Percentiles rank a stretch among this genome's conserved stretches.
These are phyloP conservation scores for Nemurella pictetii DNA, from an alignment of 2,888 invertebrate genomes.

Conservation along the genomic window DNA sequence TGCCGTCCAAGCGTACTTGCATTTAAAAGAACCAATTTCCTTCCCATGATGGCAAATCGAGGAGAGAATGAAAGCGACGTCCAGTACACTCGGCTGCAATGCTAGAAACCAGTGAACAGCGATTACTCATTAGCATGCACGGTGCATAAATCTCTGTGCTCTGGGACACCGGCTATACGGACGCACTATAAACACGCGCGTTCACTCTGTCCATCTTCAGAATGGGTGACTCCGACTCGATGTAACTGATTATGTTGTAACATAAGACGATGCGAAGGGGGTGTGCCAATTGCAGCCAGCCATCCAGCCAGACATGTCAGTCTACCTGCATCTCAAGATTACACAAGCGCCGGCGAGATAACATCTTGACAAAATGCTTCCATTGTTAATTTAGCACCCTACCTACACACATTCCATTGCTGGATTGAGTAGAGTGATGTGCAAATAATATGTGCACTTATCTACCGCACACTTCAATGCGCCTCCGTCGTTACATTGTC, in stretches of 20 bases:
- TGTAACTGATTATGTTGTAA: neutral
- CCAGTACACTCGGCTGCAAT: neutral
- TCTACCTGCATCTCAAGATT: neutral
- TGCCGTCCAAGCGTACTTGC: neutral
- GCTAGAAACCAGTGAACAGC: neutral
- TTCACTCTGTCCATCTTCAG: neutral
- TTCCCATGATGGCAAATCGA: neutral
- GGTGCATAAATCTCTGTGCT: neutral
- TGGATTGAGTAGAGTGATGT: neutral
- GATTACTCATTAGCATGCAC: neutral
- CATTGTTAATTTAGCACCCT: slow-evolving; percentile 7
- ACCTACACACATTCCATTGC: neutral
- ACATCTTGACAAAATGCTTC: slow-evolving; percentile 12
- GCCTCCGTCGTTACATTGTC: neutral
- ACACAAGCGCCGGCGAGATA: neutral
- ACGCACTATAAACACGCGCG: too few relatives aligned
- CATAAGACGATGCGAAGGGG: neutral
- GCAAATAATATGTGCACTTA: neutral
- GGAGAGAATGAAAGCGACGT: neutral
- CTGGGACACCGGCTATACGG: neutral
- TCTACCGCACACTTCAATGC: neutral
- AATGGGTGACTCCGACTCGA: neutral
- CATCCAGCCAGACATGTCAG: neutral
- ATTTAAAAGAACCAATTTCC: neutral
- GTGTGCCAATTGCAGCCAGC: neutral